Evolutionary conservation across 1,140 invertebrate genomes (phyloP), one percentile per base, ranked within the genome.

Genomic region (Drosophila suzukii): DNA sequence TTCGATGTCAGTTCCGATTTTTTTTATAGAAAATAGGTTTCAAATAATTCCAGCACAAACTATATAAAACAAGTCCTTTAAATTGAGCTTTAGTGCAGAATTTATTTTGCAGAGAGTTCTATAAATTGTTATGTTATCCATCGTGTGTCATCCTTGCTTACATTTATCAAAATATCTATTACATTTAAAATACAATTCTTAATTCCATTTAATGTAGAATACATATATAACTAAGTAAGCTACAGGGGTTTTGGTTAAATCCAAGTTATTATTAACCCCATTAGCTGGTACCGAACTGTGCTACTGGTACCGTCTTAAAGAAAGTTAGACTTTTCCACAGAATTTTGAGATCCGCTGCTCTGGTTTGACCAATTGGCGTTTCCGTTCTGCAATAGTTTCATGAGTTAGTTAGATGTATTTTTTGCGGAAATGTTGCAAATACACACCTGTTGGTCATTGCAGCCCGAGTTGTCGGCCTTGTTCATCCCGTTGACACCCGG

Each of bases 291-390:
- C 68, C 66, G 13, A 54, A 51, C 56, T 55, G 24, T 43, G 56
- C 32, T 55, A 17, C 30, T 41, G 70, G 13, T 38, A 30, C 55
- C 20, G 36, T 38, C 65, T 89, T 75, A 89, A 50, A 89, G 76
- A 84, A 89, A 89, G 68, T 88, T 88, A 12, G 84, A 72, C 76
- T 89, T 89, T 27, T 84, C 85, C 32, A 75, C 80, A 43, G 84
- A 81, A 46, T 89, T 89, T 46, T 88, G 84, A 8, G 84, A 89
- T 59, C 84, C 84, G 60, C 84, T 84, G 74, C 84, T 89, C 47
- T 89, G 84, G 75, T 89, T 89, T 13, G 84, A 89, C 84, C 84
- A 89, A 2, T 75, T 75, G 6, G 84, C 67, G 50, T 89, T 89
- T 5, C 82, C 83, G 43, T 89, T 89, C 81, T 84, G 47, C 0